Base-by-base conservation (phyloP, 2,888 invertebrate species). In the Baccha elongata region DNA sequence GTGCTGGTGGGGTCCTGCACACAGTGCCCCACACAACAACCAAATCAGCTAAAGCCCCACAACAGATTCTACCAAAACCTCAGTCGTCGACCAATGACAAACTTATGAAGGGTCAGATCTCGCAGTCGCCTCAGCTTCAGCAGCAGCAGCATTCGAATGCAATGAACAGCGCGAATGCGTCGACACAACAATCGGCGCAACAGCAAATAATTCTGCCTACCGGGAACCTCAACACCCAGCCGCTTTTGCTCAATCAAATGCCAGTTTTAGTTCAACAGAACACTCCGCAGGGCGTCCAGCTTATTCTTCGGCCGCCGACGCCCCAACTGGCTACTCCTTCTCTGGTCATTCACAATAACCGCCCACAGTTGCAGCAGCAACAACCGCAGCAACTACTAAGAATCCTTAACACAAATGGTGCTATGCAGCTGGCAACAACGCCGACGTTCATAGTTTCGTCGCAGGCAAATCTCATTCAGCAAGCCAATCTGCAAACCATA, bases 301-400 rank as follows among this genome's bases (percentile, higher is more conserved):
- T 95, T 84, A 94, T 95, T 85, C 91, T 95, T 85, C 91, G 94
- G 86, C 94, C 94, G 72, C 94, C 94, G 71, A 91, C 93, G 71
- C 91, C 92, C 6, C 92, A 92, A 87, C 85, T 92, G 73, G 91
- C 90, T 19, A 88, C 91, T 6, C 91, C 91, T 0, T 91, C 91
- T 44, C 85, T 91, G 76, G 90, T 91, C 13, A 91, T 91, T 52
- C 91, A 91, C 65, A 91, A 91, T 72, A 75, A 88, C n/a, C 88
- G 91, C 15, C 89, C 88, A 3, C 87, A 89, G 10, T 87, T 90
- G 60, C 87, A 91, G 62, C 89, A 88, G 48, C 88, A 88, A 13
- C 90, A 90, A 53, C 92, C 91, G 52, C 93, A 93, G 85, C 93
- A 93, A 78, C 87, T 93, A 76, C 91, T 94, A 44, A 91, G 94